Evolutionary conservation across 2,113 vertebrate genomes (phyloP), one percentile per base, ranked within the genome.

Genomic region (Crotalus viridis): DNA sequence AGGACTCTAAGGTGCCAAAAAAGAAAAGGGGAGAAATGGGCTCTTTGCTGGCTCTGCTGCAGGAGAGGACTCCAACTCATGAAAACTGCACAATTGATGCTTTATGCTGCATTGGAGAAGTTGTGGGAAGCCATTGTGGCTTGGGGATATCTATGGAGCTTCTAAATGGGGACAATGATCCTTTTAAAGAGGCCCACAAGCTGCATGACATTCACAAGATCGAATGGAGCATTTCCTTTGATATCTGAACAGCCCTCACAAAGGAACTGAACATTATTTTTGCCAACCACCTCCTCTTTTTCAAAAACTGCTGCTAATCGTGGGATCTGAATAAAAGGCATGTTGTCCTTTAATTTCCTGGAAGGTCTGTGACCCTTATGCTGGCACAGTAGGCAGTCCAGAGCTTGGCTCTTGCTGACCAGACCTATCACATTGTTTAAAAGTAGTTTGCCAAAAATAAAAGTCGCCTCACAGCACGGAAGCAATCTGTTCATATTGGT

Each of bases 331-430:
- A 94, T 96, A 94, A 96, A 95, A 96, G 93, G 43, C 90, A 90
- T 89, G 94, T 95, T 95, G 93, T 95, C 92, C 95, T 94, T 96
- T 95, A 95, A 95, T 96, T 95, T 94, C 85, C 92, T 95, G 95
- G 93, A 93, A 95, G 95, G 93, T 92, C 94, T 87, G 4, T 93
- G 95, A 96, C 95, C 95, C 95, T 94, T 95, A 94, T 91, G 90
- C 93, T 81, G 48, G 85, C 95, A 93, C 94, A 89, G 95, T 93
- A 81, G 93, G 95, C 93, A 91, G 88, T 21, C 90, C 93, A 93
- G 89, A 93, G 93, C 54, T 89, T 39, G 91, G 88, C 92, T 95
- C 95, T 91, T 91, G 92, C 92, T 89, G 90, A 88, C 85, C 93
- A 93, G 92, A 57, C 92, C 88, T 93, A 87, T 93, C 81, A 59